Conservation (phyloP, 1,140 invertebrate genomes). For the Trichogramma pretiosum region DNA sequence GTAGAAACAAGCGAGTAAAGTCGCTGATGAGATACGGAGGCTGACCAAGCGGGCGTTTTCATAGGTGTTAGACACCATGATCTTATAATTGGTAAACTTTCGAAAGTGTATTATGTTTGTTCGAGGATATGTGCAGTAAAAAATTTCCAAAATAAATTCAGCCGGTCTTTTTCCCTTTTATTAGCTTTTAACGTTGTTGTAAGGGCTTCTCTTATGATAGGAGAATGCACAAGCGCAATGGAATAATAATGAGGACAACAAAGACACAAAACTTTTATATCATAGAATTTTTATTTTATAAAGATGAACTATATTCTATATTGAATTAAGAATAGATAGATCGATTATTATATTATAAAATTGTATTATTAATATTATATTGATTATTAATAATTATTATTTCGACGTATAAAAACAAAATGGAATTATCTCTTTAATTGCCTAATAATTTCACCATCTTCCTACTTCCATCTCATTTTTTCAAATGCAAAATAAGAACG, state of each 20-base stretch:
- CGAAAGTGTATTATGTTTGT: slow-evolving; percentile 17
- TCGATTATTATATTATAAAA: slow-evolving; percentile 36
- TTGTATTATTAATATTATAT: slow-evolving; percentile 35
- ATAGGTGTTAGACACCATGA: no score
- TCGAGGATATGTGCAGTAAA: slow-evolving; percentile 8
- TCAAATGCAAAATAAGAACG: not conserved
- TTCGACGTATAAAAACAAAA: slow-evolving; percentile 16
- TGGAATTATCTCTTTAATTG: not conserved
- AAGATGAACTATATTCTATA: slow-evolving; percentile 36
- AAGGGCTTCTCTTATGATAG: slow-evolving; percentile 15
- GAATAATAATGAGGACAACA: no score
- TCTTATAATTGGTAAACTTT: no score
- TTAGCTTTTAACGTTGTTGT: slow-evolving; percentile 19
- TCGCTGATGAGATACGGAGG: slow-evolving; percentile 2
- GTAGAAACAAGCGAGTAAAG: not conserved
- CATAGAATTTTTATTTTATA: slow-evolving; percentile 40
- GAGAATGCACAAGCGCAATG: slow-evolving; percentile 15
- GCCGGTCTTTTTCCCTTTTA: no score
- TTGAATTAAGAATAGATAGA: slow-evolving; percentile 31
- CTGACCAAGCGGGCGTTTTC: no score
- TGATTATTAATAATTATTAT: slow-evolving; percentile 27
- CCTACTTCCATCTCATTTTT: not conserved
- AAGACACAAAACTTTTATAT: slow-evolving; percentile 29
- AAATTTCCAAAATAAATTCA: no score
- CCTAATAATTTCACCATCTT: no score